phyloP scores from a whole-genome alignment of 2,888 invertebrate genomes.

The Caenorhabditis sp. region DNA sequence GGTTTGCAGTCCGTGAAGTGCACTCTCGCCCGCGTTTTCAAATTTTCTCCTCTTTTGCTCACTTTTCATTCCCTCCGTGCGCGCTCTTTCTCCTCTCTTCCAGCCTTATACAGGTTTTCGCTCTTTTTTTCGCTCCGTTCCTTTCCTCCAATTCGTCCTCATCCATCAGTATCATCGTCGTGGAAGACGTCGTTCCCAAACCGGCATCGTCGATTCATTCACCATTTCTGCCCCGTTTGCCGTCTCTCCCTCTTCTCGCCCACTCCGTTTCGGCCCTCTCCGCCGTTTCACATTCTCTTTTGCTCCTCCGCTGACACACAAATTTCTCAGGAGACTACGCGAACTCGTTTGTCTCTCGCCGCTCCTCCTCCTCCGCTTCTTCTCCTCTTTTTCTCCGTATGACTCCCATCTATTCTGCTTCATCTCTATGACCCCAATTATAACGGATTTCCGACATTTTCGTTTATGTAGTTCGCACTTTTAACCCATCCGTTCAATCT shows the following conservation, averaged over 20 bases:
- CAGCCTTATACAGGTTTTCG: slow-evolving; percentile 33
- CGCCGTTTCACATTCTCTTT: slow-evolving; percentile 14
- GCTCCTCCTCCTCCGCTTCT: slow-evolving; percentile 8
- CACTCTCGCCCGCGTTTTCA: too few species aligned
- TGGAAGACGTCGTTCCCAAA: too few species aligned
- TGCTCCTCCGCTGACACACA: slow-evolving; percentile 24
- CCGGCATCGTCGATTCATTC: slow-evolving; percentile 23
- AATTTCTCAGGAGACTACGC: slow-evolving; percentile 35
- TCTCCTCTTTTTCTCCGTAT: neutral
- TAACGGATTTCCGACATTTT: neutral
- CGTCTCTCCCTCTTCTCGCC: slow-evolving; percentile 13
- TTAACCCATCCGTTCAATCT: neutral
- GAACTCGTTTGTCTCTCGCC: slow-evolving; percentile 23
- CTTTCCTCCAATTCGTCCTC: slow-evolving; percentile 9
- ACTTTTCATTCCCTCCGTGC: too few species aligned
- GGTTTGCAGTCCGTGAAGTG: too few species aligned
- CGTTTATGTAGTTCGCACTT: neutral
- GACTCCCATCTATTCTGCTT: slow-evolving; percentile 22
- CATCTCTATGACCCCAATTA: slow-evolving; percentile 10
- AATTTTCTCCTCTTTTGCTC: too few species aligned
- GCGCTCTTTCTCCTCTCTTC: neutral
- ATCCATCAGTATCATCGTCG: slow-evolving; percentile 37
- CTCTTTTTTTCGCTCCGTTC: slow-evolving; percentile 22
- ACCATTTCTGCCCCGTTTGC: slow-evolving; percentile 25
- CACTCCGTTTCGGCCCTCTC: neutral